Evolutionary conservation across 2,888 invertebrate species (phyloP), one percentile per base, ranked within the genome.

Genomic region (Panzeria rudis): DNA sequence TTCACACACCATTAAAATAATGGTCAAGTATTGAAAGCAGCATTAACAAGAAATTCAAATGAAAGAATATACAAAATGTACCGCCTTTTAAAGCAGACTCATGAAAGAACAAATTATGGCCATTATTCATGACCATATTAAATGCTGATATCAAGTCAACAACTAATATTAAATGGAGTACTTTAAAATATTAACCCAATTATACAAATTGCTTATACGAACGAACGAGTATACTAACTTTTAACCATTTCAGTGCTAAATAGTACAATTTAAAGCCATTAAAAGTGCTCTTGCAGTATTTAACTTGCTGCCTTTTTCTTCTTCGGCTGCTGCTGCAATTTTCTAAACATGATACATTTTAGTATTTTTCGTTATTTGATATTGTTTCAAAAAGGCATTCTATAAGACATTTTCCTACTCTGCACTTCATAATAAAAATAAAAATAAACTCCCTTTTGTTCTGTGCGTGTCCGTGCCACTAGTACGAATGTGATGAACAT

Each of bases 101-200:
- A 8, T 52, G 44, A n/a, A n/a, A n/a, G n/a, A 20, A 54, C 20
- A 64, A 52, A 54, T 44, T 29, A 72, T 71, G 35, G n/a, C 54
- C 1, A 41, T 17, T 47, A 35, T 47, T 59, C 44, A 8, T 50
- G 11, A 9, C 35, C n/a, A 35, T 56, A n/a, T 20, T 41, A 62
- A 35, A 72, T 15, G 50, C 61, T 41, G 29, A 80, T 17, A 54
- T 54, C 44, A 64, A 71, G n/a, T 13, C 52, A 62, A 25, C 47
- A 15, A 41, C 20, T 62, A 41, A 62, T 23, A 41, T 44, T 25
- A 41, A 66, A 73, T 66, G 35, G 25, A 44, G 72, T 64, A 72
- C n/a, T 78, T 78, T 35, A 64, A 80, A 79, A 76, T 79, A 80
- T 84, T 84, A 84, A 84, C 80, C 80, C 84, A 84, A 80, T 84